Base-by-base conservation (phyloP, 1,140 invertebrate genomes). In the Thaumetopoea pityocampa region DNA sequence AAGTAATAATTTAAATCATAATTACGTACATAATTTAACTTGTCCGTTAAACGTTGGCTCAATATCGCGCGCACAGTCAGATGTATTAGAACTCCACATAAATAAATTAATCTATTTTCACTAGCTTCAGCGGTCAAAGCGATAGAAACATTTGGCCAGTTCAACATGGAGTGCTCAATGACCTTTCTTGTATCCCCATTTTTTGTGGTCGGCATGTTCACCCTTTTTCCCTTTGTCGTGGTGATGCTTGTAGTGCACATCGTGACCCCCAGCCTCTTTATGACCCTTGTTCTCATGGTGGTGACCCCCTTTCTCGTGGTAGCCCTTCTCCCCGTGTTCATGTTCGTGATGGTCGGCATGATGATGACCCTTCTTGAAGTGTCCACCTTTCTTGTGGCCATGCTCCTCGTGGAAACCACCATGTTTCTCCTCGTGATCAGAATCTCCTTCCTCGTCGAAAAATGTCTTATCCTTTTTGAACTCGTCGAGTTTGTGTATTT, bases 391-490 rank as follows among this genome's bases (percentile, higher is more conserved):
- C 50, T 93, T 90, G 44, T 88, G 89, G 3, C 88, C 88, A 30
- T 92, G 90, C 36, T 89, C 87, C 24, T 90, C 89, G 48, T 92
- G 89, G 53, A 88, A 88, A 18, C 88, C 86, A 0, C 91, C 92
- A 47, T 92, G 88, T 37, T 88, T 87, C 51, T 89, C 86, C 51
- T 92, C 89, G 32, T 91, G 89, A 0, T 90, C 92, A 2, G 90
- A 91, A 46, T 92, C 92, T 50, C 93, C 90, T 52, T 88, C 88
- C 64, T 94, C 92, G 28, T 94, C 92, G 57, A 93, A 94, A 77
- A 93, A 93, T 20, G 67, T 61, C 58, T 83, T 83, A 34, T 83
- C 76, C 48, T 83, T 83, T 51, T 83, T 83, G 35, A 90, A 92
- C 62, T 94, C 92, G 51, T 94, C 92, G 4, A 84, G 55, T 56